A percentile compares a stretch with the other conserved stretches of the same genome.
Conservation (phyloP, 2,888 invertebrate species). For the Volucella inanis region DNA sequence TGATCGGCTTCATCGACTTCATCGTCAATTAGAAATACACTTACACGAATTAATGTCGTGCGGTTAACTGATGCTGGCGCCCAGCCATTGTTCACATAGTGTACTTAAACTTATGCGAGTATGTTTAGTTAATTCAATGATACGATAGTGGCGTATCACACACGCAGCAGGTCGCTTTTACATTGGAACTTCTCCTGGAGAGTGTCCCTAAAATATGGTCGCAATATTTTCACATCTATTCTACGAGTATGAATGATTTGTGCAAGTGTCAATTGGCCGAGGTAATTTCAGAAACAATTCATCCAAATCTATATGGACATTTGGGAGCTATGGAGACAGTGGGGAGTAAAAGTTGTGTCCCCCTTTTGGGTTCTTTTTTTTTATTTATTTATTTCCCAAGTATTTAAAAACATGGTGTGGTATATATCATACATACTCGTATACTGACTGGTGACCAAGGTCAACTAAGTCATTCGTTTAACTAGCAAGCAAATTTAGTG, state of each 20-base stretch:
- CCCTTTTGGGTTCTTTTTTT: too few species aligned
- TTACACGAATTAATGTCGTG: conserved; percentile 35
- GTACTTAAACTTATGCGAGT: neutral
- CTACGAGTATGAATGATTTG: neutral
- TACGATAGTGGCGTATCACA: neutral
- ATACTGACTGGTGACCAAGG: too few species aligned
- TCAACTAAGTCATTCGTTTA: too few species aligned
- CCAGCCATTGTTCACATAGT: neutral
- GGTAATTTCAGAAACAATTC: conserved; percentile 23
- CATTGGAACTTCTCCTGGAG: neutral
- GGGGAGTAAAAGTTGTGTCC: too few species aligned
- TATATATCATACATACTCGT: too few species aligned
- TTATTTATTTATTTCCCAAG: too few species aligned
- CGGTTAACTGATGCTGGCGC: neutral
- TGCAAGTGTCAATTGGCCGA: conserved; percentile 10
- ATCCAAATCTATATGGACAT: neutral
- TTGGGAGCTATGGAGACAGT: too few species aligned
- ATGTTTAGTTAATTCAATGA: conserved; percentile 12
- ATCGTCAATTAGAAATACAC: conserved; percentile 37
- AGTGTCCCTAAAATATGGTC: neutral
- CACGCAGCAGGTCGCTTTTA: neutral
- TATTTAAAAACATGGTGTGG: too few species aligned
- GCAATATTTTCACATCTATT: neutral
- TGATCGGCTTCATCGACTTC: conserved; percentile 23
- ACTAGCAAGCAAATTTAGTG: too few species aligned